Evolutionary conservation across 1,140 invertebrate genomes (phyloP).

Genomic region (Drosophila mauritiana): DNA sequence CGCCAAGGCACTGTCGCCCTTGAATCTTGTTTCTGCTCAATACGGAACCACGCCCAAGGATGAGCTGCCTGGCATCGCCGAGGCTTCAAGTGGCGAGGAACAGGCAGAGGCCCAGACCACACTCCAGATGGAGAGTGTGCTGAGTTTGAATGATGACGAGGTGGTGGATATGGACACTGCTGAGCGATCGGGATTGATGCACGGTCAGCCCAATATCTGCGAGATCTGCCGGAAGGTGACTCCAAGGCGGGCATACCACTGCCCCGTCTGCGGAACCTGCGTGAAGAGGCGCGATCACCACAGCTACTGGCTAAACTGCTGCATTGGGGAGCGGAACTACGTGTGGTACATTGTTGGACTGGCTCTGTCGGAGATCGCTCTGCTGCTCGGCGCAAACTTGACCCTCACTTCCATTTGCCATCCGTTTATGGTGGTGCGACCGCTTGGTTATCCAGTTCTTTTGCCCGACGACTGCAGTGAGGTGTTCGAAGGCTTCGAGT

Average conservation of each 20-base stretch:
- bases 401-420: constrained; percentile 85
- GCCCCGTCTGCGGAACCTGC: constrained; percentile 72
- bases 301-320: constrained; percentile 85
- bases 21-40: constrained; percentile 69
- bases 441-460: constrained; percentile 75
- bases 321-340: constrained; percentile 85
- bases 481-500: constrained; percentile 84
- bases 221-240: constrained; percentile 72
- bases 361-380: constrained; percentile 60
- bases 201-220: constrained; percentile 71
- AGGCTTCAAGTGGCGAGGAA: constrained; percentile 69
- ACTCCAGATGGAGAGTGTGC: constrained; percentile 65
- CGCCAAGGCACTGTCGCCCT: constrained; percentile 50
- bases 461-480: constrained; percentile 86
- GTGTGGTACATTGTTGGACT: constrained; percentile 82
- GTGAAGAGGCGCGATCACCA: constrained; percentile 79
- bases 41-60: constrained; percentile 61
- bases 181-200: constrained; percentile 45
- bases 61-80: constrained; percentile 72
- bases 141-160: constrained; percentile 45
- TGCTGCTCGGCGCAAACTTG: constrained; percentile 84
- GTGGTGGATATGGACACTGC: constrained; percentile 25
- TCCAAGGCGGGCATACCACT: constrained; percentile 69
- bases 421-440: constrained; percentile 81
- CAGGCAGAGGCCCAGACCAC: constrained; percentile 61